A percentile compares a stretch with the other conserved stretches of the same genome.
Conservation (phyloP, 1,140 invertebrate genomes). For the Penaeus chinensis region DNA sequence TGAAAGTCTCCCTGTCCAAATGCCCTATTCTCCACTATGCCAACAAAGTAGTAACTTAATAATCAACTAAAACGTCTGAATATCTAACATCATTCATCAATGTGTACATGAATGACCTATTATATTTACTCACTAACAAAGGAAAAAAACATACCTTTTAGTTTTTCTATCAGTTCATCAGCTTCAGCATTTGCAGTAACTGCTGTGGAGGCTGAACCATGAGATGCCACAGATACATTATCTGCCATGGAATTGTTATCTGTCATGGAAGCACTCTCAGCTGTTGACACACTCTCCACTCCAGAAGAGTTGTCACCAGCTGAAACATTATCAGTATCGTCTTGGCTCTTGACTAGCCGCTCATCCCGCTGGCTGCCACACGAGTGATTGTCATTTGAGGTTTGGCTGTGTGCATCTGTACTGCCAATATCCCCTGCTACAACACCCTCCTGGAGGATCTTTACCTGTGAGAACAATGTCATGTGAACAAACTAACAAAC, state of each 20-base stretch:
- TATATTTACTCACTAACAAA: too few relatives aligned
- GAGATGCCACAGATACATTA: conserved; percentile 52
- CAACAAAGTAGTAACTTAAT: too few relatives aligned
- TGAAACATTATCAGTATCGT: conserved; percentile 30
- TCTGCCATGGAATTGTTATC: conserved; percentile 51
- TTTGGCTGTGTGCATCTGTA: neutral
- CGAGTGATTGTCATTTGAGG: conserved; percentile 6
- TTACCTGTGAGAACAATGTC: conserved; percentile 32
- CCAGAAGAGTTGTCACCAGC: conserved; percentile 46
- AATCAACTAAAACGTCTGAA: too few relatives aligned
- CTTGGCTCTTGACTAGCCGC: neutral
- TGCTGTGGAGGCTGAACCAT: conserved; percentile 51
- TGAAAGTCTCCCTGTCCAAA: too few relatives aligned
- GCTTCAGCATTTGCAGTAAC: conserved; percentile 41
- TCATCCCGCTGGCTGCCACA: neutral
- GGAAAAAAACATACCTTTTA: conserved; percentile 66
- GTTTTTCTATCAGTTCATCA: conserved; percentile 70
- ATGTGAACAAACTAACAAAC: neutral
- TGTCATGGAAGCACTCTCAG: conserved; percentile 34
- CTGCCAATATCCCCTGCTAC: conserved; percentile 10
- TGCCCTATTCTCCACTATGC: too few relatives aligned
- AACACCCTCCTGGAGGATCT: conserved; percentile 45
- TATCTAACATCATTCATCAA: too few relatives aligned
- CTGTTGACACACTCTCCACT: conserved; percentile 43
- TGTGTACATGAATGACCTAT: too few relatives aligned